Base-by-base conservation (phyloP, 2,888 invertebrate genomes). In the Oligia strigilis region DNA sequence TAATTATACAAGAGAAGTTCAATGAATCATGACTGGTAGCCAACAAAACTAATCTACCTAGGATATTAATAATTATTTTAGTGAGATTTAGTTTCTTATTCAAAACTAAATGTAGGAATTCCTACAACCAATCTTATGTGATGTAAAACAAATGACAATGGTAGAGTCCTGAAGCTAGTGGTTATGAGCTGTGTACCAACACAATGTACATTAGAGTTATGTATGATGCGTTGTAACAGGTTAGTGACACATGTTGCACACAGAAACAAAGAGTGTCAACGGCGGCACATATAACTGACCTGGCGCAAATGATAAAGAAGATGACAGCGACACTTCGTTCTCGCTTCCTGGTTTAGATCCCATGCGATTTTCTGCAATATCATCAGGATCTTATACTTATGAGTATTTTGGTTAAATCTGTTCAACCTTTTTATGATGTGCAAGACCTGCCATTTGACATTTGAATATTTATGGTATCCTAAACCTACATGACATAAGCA, bases 361-460 rank as follows among this genome's bases (percentile, higher is more conserved):
- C 97, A 97, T 96, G 95, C 97, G 97, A 97, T 95, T 95, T 89
- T 97, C 97, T 97, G 97, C 92, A 97, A 97, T 95, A 93, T 95
- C 93, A 96, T 94, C 93, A 95, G 90, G 91, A 91, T 91, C 94
- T 94, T 95, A 93, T 92, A 94, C 91, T 92, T 90, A 89, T 88
- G 75, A 87, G 85, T 90, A 87, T 77, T 88, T 86, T 73, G 70
- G 64, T 83, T 83, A 76, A 36, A 76, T 75, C 49, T 75, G 69
- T 72, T 81, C 49, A 74, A 65, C 82, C 80, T 67, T 84, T 85
- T 78, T 78, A 74, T 58, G 46, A 66, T 49, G 62, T 62, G 62
- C 64, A 70, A 73, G 14, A 73, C 71, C 65, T 70, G 65, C 17
- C 17, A 71, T 79, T 52, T 62, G 3, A 58, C n/a, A 70, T 78